Evolutionary conservation across 2,888 invertebrate species (phyloP).

Genomic region (Ormyrus thymus): DNA sequence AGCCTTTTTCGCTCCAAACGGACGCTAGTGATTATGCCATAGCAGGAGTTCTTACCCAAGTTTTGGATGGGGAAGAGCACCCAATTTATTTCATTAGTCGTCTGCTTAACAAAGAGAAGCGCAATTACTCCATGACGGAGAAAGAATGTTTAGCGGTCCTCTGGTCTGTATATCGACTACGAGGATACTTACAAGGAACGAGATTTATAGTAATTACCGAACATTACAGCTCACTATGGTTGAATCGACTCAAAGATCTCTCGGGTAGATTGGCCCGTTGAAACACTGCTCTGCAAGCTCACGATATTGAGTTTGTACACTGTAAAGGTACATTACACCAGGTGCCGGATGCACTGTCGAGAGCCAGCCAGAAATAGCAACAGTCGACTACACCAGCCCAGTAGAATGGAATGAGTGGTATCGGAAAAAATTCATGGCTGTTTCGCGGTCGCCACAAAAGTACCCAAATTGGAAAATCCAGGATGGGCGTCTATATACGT

Average conservation of each 20-base stretch:
- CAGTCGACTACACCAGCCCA: no score
- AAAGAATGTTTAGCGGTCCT: not conserved
- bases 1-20: no score
- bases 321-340: not conserved
- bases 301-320: not conserved
- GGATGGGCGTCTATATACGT: no score
- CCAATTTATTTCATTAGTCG: no score
- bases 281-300: not conserved
- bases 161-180: not conserved
- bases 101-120: no score
- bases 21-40: no score
- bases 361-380: not conserved
- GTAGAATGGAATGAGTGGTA: no score
- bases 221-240: not conserved
- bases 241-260: not conserved
- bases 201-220: slow-evolving; percentile 10
- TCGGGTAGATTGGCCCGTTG: not conserved
- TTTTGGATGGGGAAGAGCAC: no score
- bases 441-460: no score
- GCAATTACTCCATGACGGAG: not conserved
- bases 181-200: not conserved
- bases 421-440: no score
- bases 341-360: slow-evolving; percentile 5
- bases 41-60: no score
- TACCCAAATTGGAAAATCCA: no score